Base-by-base conservation (phyloP, 2,888 invertebrate species). In the Azorinus chamasolen region DNA sequence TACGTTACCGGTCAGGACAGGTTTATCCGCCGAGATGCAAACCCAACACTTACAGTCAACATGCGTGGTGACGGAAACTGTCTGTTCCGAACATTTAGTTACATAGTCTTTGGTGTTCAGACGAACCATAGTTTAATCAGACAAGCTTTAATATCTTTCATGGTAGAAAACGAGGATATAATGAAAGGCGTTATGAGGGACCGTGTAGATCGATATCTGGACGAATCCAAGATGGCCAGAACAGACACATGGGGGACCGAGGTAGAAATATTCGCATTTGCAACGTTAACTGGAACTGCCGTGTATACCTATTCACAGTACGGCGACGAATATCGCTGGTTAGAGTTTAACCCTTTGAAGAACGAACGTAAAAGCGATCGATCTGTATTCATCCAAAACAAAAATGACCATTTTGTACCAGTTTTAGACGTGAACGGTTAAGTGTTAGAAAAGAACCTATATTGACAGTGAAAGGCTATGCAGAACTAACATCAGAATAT, bases 61-160 rank as follows among this genome's bases (percentile, higher is more conserved):
- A 63, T 63, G 63, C 5, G 27, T n/a, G 63, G 53, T 8, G 63
- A 64, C 46, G 64, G 54, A 14, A 64, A 64, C 32, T 64, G 64
- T 64, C 32, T 64, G 22, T 64, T 64, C 57, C 37, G 65, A 48
- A 24, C 65, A 50, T 50, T 57, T 8, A 65, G 65, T 57, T 65
- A 65, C 22, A 16, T 64, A 16, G 64, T 64, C 20, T 64, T 55
- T 22, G 54, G 54, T 22, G 45, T 55, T 41, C 62, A 62, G 51
- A 51, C 62, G 22, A 8, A 20, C 50, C 54, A 58, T 45, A 24
- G 58, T 14, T 43, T 43, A n/a, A 58, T 46, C 0, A 66, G 66
- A 14, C 39, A 66, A 50, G 50, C 58, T 3, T 27, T 58, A 5
- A 58, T 66, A 41, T 25, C 1, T 12, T 66, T 58, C 57, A 58